Percentiles rank a stretch among this genome's conserved stretches.
Conservation (phyloP, 2,888 invertebrate genomes). For the Cerceris ruficornis region DNA sequence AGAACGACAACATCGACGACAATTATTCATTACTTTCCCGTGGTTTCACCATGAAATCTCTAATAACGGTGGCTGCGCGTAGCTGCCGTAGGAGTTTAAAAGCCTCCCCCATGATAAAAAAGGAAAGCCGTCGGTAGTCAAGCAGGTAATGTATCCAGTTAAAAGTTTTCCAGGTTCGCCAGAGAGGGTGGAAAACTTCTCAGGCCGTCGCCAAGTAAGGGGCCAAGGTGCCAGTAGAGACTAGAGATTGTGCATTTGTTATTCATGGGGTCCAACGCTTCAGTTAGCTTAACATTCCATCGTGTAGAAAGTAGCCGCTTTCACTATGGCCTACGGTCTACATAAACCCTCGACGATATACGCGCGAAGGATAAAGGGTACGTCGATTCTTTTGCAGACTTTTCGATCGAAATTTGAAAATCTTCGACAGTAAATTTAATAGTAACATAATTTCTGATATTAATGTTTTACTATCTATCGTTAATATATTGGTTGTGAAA, state of each 20-base stretch:
- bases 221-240: conserved; percentile 67
- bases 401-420: conserved; percentile 8
- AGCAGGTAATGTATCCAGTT: conserved; percentile 80
- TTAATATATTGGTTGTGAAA: too few species aligned
- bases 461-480: too few species aligned
- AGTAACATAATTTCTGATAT: neutral
- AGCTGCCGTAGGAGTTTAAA: conserved; percentile 70
- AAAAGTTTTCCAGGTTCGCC: conserved; percentile 77
- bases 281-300: conserved; percentile 74
- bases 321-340: conserved; percentile 25
- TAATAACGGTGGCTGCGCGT: conserved; percentile 67
- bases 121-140: conserved; percentile 72
- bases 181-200: conserved; percentile 70
- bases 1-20: conserved; percentile 56
- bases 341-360: conserved; percentile 31
- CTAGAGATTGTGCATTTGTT: conserved; percentile 78
- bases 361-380: conserved; percentile 20
- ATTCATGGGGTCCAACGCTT: conserved; percentile 76
- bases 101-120: conserved; percentile 68
- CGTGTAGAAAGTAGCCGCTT: conserved; percentile 62
- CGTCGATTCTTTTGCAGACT: conserved; percentile 1
- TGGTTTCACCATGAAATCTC: conserved; percentile 67
- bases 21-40: conserved; percentile 66
- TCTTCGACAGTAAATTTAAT: neutral
- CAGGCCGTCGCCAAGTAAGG: conserved; percentile 59